Evolutionary conservation across 92 coral and sea anemone species (phyloP).

Genomic region (Actinostola sp.): DNA sequence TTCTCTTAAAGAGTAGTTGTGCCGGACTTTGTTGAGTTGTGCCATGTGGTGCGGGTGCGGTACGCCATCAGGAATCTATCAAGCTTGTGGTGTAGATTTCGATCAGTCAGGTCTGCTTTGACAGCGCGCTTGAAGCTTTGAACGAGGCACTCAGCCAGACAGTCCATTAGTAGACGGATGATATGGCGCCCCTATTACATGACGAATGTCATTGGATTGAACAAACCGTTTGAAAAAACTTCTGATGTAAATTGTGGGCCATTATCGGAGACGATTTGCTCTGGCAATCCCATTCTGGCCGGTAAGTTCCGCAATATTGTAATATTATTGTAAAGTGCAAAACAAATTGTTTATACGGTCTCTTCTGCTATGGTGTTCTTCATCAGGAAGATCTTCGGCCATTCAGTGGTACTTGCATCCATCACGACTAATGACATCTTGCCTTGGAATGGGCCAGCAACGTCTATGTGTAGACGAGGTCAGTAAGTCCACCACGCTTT

Average conservation of each 20-base stretch:
- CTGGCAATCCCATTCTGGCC: slow-evolving; percentile 45
- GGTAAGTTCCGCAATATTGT: background rate
- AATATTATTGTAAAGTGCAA: too few species aligned
- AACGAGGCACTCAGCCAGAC: slow-evolving; percentile 41
- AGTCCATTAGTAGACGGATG: too few species aligned
- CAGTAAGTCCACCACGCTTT: slow-evolving; percentile 63
- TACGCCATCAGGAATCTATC: slow-evolving; percentile 45
- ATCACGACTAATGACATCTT: slow-evolving; percentile 29
- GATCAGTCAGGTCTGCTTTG: slow-evolving; percentile 34
- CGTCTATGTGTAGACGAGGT: slow-evolving; percentile 54
- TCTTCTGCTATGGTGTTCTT: slow-evolving; percentile 29
- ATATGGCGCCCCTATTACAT: slow-evolving; percentile 52
- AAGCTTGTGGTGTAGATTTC: too few species aligned
- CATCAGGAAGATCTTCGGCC: slow-evolving; percentile 38
- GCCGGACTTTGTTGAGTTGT: slow-evolving; percentile 48
- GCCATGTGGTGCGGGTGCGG: slow-evolving; percentile 28
- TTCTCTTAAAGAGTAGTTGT: slow-evolving; percentile 33
- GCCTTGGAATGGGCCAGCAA: slow-evolving; percentile 44
- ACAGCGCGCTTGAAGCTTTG: slow-evolving; percentile 51
- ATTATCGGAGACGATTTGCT: slow-evolving; percentile 37
- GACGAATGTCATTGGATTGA: slow-evolving; percentile 25
- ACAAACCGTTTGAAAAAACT: slow-evolving; percentile 36
- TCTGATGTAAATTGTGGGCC: slow-evolving; percentile 40
- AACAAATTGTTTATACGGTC: slow-evolving; percentile 36
- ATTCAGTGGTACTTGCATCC: slow-evolving; percentile 43